Base-by-base conservation (phyloP, 2,113 vertebrate genomes). In the Acanthisitta chloris region DNA sequence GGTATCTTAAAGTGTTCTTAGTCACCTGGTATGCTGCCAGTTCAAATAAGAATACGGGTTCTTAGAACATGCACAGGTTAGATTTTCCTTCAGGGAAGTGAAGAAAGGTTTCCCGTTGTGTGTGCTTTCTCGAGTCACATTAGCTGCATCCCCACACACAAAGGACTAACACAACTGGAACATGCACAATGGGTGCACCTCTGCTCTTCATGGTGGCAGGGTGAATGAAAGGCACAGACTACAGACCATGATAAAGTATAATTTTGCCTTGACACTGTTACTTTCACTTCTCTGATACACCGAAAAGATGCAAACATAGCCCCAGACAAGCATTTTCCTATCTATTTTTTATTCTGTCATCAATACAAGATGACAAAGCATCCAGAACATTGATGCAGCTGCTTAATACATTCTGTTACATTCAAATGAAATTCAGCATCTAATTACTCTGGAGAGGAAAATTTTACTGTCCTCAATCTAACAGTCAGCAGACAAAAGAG, bases 401-500 rank as follows among this genome's bases (percentile, higher is more conserved):
- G 64, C 80, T 92, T 86, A 71, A 88, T 34, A 64, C 38, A 45
- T 29, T 70, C 65, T 34, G 17, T 5, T 88, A 38, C 26, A 74
- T 57, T 81, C 64, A 96, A 58, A 80, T 15, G 49, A 65, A 86
- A 83, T 70, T 85, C 29, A 61, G 45, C 72, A 29, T 21, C 42
- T 43, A 78, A 76, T 94, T 95, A 67, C 72, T 92, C 81, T 96
- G 96, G 92, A 82, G 91, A 74, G 40, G 17, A 48, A 81, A 78
- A 57, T 67, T 83, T 94, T 88, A 94, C 81, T 96, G 64, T 93
- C 95, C 92, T 90, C 67, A 70, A 83, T 64, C 55, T 58, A 78
- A 90, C 34, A 12, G 29, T 46, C 82, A 94, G 73, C 67, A 77
- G 82, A 34, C 76, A 92, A 74, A 59, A 62, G 59, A 57, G 64